Evolutionary conservation across 2,797 vertebrate genomes (phyloP), one percentile per base, ranked within the genome.

Genomic region (Synaphobranchus kaupii): DNA sequence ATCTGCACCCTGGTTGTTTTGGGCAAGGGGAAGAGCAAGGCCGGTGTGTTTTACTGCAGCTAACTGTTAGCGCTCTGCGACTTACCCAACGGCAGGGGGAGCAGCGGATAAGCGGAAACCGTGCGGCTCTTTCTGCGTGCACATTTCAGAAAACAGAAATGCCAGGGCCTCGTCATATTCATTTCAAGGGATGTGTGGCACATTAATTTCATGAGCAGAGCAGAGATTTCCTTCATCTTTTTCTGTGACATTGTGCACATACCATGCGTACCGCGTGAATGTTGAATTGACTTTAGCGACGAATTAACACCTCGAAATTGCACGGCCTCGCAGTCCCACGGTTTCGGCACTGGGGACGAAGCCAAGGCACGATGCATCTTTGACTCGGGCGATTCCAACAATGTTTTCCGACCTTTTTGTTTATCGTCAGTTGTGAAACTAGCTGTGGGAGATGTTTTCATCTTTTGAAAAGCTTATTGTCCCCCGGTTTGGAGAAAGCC

Each of bases 1-100:
- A 78, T 86, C 28, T 86, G 66, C n/a, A 15, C 34, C 52, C 84
- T 54, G 54, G 31, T 48, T 54, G 58, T 48, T 50, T 54, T 83
- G 39, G 52, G 63, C 76, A 71, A 71, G 47, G 50, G 85, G 52
- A 54, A 54, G 52, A 34, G 52, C 7, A 48, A 58, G 5, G 68
- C 84, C 15, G 81, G 4, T 58, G 56, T 8, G 68, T 81, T 9
- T 47, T 47, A 4, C 17, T 3, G 68, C 13, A 44, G 68, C 68
- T 56, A 39, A 39, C 39, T 39, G 39, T 2, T 39, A n/a, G 85
- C 28, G 34, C 44, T 47, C 39, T 31, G 17, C 2, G 76, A 80
- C 22, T 48, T n/a, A 8, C 17, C 2, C 73, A 9, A 47, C 12
- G n/a, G 76, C 17, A 31, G 71, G 71, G n/a, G 31, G 13, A 39